These are phyloP conservation scores for Schlechtendalia chinensis DNA, from an alignment of 1,140 invertebrate species.

Conservation along the genomic window DNA sequence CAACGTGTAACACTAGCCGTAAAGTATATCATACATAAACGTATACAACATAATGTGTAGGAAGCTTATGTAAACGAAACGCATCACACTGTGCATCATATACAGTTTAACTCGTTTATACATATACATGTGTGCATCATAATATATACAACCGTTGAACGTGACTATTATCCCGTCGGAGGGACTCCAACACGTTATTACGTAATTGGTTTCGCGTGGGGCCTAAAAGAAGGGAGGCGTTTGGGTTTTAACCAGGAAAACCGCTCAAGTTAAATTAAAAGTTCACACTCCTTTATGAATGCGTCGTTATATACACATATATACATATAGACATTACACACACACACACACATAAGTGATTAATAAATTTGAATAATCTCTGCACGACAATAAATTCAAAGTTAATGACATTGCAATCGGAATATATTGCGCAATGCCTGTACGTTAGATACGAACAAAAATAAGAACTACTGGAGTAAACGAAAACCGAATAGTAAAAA, in stretches of 20 bases:
- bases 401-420: conserved; percentile 28
- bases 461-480: too few relatives aligned
- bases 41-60: too few relatives aligned
- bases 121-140: neutral
- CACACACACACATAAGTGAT: neutral
- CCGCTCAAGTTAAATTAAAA: conserved; percentile 48
- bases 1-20: too few relatives aligned
- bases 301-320: neutral
- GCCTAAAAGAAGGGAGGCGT: conserved; percentile 20
- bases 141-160: conserved; percentile 5
- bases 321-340: too few relatives aligned
- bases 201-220: conserved; percentile 40
- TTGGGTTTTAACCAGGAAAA: conserved; percentile 47
- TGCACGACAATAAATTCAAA: conserved; percentile 20
- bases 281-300: neutral
- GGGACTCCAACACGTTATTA: conserved; percentile 45
- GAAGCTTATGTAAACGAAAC: too few relatives aligned
- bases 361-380: conserved; percentile 47
- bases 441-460: too few relatives aligned
- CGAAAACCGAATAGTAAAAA: neutral
- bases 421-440: neutral
- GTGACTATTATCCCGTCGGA: conserved; percentile 37
- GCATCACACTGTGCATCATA: too few relatives aligned
- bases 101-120: neutral
- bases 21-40: too few relatives aligned